Conservation (phyloP, 2,113 vertebrate genomes). For the Barbus barbus region DNA sequence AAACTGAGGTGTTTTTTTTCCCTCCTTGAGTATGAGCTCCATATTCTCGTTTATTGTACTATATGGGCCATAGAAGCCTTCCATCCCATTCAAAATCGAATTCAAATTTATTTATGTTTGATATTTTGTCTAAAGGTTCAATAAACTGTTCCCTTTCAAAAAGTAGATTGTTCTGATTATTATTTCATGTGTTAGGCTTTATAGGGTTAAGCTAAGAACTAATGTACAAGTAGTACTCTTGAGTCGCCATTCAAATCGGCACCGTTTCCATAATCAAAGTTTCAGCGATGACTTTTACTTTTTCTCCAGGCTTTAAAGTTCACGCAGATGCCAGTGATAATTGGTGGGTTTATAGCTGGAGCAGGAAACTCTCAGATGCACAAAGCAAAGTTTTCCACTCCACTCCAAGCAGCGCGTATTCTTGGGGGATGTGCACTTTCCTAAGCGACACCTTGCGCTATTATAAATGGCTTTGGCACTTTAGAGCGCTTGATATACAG, state of each 20-base stretch:
- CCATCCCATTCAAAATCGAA: too few relatives aligned
- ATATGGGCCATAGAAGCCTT: too few relatives aligned
- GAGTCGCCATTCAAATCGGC: background rate
- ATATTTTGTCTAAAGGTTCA: too few relatives aligned
- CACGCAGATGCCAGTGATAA: constrained; percentile 53
- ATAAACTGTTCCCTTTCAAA: too few relatives aligned
- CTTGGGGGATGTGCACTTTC: constrained; percentile 63
- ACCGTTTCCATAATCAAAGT: background rate
- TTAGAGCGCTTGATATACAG: constrained; percentile 66
- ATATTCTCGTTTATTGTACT: too few relatives aligned
- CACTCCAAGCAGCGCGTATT: constrained; percentile 65
- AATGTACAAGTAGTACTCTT: background rate
- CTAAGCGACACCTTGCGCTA: constrained; percentile 68
- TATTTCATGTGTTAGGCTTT: too few relatives aligned
- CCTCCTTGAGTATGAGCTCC: too few relatives aligned
- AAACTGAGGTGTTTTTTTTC: too few relatives aligned
- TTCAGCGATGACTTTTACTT: background rate
- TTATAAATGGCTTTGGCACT: constrained; percentile 57
- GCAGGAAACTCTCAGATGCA: constrained; percentile 44
- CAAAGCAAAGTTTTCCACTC: constrained; percentile 57
- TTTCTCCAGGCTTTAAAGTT: constrained; percentile 16
- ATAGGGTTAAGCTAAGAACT: too few relatives aligned
- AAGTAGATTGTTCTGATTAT: too few relatives aligned
- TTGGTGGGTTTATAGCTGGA: constrained; percentile 50
- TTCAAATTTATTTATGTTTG: too few relatives aligned